These are phyloP conservation scores for Henicopernis longicauda DNA, from an alignment of 2,113 vertebrate species.

Conservation along the genomic window DNA sequence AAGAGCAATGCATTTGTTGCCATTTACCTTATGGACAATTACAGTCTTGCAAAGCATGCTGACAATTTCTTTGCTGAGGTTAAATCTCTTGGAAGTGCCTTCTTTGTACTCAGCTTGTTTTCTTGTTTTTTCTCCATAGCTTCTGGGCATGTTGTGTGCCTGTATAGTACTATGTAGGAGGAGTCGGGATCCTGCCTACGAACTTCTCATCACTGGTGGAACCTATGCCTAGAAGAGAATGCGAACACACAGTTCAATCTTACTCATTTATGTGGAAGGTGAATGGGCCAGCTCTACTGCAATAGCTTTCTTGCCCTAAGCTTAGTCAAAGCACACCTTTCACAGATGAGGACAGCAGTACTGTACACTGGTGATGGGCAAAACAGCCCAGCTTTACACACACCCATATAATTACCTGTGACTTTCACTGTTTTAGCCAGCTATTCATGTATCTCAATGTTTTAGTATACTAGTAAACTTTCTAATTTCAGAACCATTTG, in stretches of 20 bases:
- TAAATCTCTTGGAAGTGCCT: not conserved
- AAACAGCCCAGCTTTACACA: conserved; percentile 60
- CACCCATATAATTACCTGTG: conserved; percentile 33
- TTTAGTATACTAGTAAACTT: conserved; percentile 48
- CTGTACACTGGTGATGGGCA: conserved; percentile 73
- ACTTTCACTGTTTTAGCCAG: conserved; percentile 50
- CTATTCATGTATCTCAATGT: conserved; percentile 55
- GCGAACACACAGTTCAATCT: conserved; percentile 32
- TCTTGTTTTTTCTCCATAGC: conserved; percentile 68
- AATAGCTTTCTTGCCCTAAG: conserved; percentile 65
- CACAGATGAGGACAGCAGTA: conserved; percentile 62
- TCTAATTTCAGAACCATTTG: conserved; percentile 56
- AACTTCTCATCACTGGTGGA: conserved; percentile 88
- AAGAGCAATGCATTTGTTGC: not conserved
- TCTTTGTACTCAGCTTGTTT: not conserved
- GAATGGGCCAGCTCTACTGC: conserved; percentile 41
- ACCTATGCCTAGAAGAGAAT: conserved; percentile 80
- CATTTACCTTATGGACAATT: not conserved
- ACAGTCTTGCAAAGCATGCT: not conserved
- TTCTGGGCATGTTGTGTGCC: conserved; percentile 93
- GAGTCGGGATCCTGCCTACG: conserved; percentile 88
- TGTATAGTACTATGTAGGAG: conserved; percentile 88
- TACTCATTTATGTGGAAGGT: conserved; percentile 42
- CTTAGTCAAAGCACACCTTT: conserved; percentile 73
- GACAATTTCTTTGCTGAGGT: not conserved